A percentile compares a stretch with the other conserved stretches of the same genome.
These are phyloP conservation scores for Excalfactoria chinensis DNA, from an alignment of 2,113 vertebrate species.

Conservation along the genomic window DNA sequence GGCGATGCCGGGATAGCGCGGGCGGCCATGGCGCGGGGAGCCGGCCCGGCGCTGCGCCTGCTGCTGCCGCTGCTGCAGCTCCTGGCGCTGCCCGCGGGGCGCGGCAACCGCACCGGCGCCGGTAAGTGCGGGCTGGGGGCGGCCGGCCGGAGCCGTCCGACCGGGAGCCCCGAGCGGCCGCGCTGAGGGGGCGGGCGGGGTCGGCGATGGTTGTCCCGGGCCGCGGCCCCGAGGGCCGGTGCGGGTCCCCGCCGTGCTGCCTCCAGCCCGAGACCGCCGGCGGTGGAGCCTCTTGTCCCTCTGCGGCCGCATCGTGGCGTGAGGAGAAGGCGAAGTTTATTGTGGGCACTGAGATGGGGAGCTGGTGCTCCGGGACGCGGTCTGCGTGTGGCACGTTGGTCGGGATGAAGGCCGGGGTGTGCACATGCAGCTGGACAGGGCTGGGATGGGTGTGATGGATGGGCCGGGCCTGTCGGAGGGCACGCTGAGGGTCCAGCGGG, in stretches of 20 bases:
- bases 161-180: too few relatives aligned
- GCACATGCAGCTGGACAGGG: too few relatives aligned
- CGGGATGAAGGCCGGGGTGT: background rate
- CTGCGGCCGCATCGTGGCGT: background rate
- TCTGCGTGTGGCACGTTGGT: too few relatives aligned
- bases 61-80: slow-evolving; percentile 22
- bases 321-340: background rate
- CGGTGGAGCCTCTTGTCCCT: background rate
- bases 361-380: too few relatives aligned
- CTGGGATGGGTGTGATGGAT: background rate
- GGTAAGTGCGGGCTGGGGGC: background rate
- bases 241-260: too few relatives aligned
- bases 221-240: too few relatives aligned
- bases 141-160: too few relatives aligned
- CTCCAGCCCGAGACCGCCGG: background rate
- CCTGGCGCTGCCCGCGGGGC: slow-evolving; percentile 11
- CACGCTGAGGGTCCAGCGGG: too few relatives aligned
- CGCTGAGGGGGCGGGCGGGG: too few relatives aligned
- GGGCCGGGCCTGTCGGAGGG: background rate
- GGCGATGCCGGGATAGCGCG: background rate
- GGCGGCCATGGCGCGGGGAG: background rate
- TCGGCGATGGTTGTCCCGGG: too few relatives aligned
- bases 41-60: background rate
- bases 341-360: background rate
- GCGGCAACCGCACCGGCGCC: background rate